Evolutionary conservation across 2,113 vertebrate genomes (phyloP).

Genomic region (Cisticola juncidis): DNA sequence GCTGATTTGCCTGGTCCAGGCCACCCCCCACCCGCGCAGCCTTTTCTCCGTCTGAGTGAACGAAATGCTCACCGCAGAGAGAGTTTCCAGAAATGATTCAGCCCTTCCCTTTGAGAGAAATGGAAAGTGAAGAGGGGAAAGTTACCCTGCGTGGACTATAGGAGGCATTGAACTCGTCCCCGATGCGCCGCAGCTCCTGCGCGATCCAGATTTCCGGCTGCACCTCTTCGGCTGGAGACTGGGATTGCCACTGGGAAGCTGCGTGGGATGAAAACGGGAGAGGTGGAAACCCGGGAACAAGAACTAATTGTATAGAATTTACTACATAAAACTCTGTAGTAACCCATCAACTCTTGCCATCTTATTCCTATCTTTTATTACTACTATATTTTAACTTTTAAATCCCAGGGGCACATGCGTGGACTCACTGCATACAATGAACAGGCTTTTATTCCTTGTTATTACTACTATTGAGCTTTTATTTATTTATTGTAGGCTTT

Average conservation of each 20-base stretch:
- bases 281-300: background rate
- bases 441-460: background rate
- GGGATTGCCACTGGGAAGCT: conserved; percentile 75
- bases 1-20: background rate
- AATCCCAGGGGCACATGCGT: rapidly evolving
- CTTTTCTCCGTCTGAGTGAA: background rate
- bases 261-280: background rate
- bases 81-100: conserved; percentile 22
- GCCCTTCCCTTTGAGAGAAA: background rate
- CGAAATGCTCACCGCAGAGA: background rate
- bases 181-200: conserved; percentile 85
- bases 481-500: background rate
- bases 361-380: background rate
- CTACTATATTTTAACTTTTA: rapidly evolving
- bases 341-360: background rate
- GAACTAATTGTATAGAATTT: background rate
- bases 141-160: conserved; percentile 77
- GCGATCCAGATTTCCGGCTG: conserved; percentile 81
- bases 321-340: background rate
- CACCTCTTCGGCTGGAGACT: conserved; percentile 68
- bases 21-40: background rate
- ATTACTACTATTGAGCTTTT: background rate
- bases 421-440: rapidly evolving
- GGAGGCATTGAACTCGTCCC: conserved; percentile 85
- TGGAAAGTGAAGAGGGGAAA: background rate